Evolutionary conservation across 2,113 vertebrate species (phyloP).

Genomic region (Macroglossus sobrinus): DNA sequence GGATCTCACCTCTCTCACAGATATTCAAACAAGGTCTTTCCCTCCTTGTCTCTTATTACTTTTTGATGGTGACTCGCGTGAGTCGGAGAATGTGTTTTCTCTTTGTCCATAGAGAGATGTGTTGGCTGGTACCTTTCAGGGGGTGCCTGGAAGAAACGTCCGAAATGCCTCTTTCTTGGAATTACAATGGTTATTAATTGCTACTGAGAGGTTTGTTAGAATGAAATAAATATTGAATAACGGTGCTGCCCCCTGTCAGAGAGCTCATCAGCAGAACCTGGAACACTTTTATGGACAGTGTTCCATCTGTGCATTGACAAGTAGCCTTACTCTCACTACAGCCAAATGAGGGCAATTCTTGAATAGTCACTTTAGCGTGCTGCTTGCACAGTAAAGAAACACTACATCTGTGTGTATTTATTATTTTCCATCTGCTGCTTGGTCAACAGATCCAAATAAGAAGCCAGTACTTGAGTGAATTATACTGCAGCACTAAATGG

Average conservation of each 20-base stretch:
- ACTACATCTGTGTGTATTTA: background rate
- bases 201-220: background rate
- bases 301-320: rapidly evolving
- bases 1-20: background rate
- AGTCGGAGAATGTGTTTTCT: background rate
- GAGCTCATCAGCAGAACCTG: rapidly evolving
- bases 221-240: background rate
- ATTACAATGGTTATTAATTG: background rate
- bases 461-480: constrained; percentile 15
- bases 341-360: background rate
- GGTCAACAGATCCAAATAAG: constrained; percentile 40
- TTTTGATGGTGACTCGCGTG: background rate
- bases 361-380: background rate
- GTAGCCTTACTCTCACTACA: background rate
- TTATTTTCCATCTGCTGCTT: constrained; percentile 24
- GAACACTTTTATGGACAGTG: rapidly evolving
- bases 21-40: background rate
- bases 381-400: background rate
- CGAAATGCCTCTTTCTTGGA: background rate
- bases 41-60: background rate
- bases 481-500: constrained; percentile 37
- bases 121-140: background rate
- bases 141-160: background rate
- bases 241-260: rapidly evolving
- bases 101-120: background rate